Conservation (phyloP, 64 coral and sea anemone species). For the Montipora foliosa region DNA sequence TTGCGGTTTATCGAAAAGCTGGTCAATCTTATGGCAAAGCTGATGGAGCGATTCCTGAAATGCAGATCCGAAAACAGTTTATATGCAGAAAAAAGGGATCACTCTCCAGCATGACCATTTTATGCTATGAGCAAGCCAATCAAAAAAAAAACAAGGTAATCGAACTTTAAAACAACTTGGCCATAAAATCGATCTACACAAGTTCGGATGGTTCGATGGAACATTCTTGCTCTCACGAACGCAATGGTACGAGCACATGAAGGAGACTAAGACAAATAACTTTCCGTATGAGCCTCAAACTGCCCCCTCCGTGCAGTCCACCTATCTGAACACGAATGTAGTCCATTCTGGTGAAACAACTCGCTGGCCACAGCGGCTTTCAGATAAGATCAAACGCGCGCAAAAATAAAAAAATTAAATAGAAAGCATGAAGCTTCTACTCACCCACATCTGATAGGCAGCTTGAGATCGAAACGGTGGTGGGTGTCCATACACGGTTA, state of each 20-base stretch:
- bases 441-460: conserved; percentile 51
- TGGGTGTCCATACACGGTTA: conserved; percentile 44
- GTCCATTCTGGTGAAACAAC: no score
- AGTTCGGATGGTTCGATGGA: no score
- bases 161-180: no score
- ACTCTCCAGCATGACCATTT: background rate
- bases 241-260: no score
- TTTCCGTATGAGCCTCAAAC: no score
- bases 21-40: conserved; percentile 25
- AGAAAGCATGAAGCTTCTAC: background rate
- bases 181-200: no score
- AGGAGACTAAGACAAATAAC: no score
- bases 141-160: no score
- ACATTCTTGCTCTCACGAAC: no score
- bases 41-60: background rate
- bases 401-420: background rate
- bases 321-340: no score
- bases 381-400: background rate
- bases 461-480: conserved; percentile 37
- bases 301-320: no score
- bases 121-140: background rate
- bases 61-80: background rate
- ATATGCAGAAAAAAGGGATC: background rate
- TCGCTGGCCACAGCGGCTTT: background rate
- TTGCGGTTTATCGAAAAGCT: background rate